Evolutionary conservation across 37 sponge, comb jelly and placozoan genomes (phyloP).

Genomic region (Hormiphora californensis): DNA sequence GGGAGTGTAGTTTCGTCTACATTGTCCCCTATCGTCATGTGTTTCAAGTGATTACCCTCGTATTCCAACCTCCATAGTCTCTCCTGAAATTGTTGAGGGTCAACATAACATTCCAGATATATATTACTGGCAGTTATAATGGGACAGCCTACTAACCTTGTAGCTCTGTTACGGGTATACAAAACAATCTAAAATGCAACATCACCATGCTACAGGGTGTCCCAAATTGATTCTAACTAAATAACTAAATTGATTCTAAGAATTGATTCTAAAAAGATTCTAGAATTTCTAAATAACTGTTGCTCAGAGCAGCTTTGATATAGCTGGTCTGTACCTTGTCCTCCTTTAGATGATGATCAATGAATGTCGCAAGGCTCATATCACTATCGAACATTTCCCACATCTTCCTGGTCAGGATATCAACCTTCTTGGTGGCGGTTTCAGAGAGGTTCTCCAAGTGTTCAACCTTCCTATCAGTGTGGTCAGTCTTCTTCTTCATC

Average conservation of each 20-base stretch:
- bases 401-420: not conserved
- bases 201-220: no score
- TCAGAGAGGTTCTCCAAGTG: not conserved
- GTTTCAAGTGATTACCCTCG: not conserved
- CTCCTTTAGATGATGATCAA: not conserved
- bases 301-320: no score
- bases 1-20: not conserved
- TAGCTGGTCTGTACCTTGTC: not conserved
- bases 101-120: not conserved
- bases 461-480: not conserved
- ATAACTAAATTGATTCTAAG: no score
- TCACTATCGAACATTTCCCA: not conserved
- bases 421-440: not conserved
- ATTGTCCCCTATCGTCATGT: slow-evolving; percentile 10
- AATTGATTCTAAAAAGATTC: no score
- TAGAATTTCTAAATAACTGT: no score
- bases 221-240: no score
- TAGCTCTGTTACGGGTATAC: no score
- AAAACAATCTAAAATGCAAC: no score
- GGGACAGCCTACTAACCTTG: not conserved
- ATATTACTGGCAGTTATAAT: not conserved
- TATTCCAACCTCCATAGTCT: not conserved
- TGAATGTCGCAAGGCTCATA: not conserved
- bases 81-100: not conserved
- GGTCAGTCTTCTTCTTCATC: not conserved